These are phyloP conservation scores for Hestina assimilis DNA, from an alignment of 1,140 invertebrate species.

Conservation along the genomic window DNA sequence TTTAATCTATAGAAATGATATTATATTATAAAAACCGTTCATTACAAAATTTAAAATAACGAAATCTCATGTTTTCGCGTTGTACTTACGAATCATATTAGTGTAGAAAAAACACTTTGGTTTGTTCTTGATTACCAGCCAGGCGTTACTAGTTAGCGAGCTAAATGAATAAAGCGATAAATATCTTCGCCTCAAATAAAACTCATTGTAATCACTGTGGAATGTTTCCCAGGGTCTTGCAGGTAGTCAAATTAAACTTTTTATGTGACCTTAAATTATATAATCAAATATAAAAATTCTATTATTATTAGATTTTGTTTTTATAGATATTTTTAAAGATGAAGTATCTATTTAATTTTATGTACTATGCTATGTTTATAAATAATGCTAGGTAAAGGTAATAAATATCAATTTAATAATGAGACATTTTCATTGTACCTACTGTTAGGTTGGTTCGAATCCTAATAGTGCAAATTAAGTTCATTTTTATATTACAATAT, in stretches of 20 bases:
- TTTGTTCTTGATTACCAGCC: slow-evolving; percentile 22
- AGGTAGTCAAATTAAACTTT: background rate
- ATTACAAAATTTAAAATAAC: background rate
- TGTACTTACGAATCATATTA: slow-evolving; percentile 27
- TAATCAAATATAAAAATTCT: background rate
- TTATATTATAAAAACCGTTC: no score
- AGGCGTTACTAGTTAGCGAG: slow-evolving; percentile 53
- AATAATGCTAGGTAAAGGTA: background rate
- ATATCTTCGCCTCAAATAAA: slow-evolving; percentile 43
- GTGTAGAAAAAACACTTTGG: slow-evolving; percentile 32
- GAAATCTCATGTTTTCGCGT: background rate
- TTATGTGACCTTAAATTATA: background rate
- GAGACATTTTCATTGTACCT: background rate
- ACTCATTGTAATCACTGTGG: slow-evolving; percentile 20
- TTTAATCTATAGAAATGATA: no score
- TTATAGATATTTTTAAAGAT: slow-evolving; percentile 2
- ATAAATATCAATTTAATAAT: background rate
- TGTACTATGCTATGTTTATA: background rate
- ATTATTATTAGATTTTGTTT: background rate
- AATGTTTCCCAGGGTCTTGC: background rate
- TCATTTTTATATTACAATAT: no score
- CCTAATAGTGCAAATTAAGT: no score
- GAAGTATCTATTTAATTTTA: slow-evolving; percentile 10
- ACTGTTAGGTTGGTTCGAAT: no score
- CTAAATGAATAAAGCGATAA: slow-evolving; percentile 32